Base-by-base conservation (phyloP, 2,797 vertebrate species). In the Bucorvus abyssinicus region DNA sequence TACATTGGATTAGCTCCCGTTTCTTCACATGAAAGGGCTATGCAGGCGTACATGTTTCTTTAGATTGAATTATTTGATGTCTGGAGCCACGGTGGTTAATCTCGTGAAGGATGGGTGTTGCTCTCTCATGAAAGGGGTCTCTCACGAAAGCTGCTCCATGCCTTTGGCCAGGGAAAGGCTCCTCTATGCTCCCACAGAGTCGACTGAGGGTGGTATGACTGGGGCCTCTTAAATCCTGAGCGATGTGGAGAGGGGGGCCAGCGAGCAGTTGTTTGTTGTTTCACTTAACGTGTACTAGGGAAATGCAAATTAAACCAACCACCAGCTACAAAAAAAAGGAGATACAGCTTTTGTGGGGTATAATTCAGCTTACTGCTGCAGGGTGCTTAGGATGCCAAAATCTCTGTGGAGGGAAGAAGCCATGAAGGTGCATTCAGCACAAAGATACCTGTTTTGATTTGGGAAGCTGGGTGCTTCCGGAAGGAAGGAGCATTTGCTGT, bases 1-100 rank as follows among this genome's bases (percentile, higher is more conserved):
- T 93, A 50, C 61, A 61, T 73, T 89, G 78, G 84, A 94, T 95
- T 95, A 94, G 34, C 61, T 92, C 87, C 50, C 20, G 2, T 91
- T 95, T 89, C 68, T 65, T 65, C 71, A 81, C 76, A 44, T 85
- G 57, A 92, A 95, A 81, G 78, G 68, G 61, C 53, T 83, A 59
- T 95, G 79, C 42, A 36, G 32, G 30, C 1, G 1, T 80, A 15
- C 64, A n/a, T 9, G 1, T 89, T 83, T 94, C 87, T 63, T 92
- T 93, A 87, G 89, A 83, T 32, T 30, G 75, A 83, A 40, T 87
- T 87, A 32, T 85, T 80, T 85, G 89, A 6, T 85, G 18, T 55
- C 45, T 93, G 84, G 60, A 91, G 71, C 42, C 30, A 23, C 0
- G 1, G 84, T 64, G 50, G 42, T 59, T 89, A 53, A 77, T 93